These are phyloP conservation scores for Thymallus thymallus DNA, from an alignment of 2,113 vertebrate genomes.

Conservation along the genomic window DNA sequence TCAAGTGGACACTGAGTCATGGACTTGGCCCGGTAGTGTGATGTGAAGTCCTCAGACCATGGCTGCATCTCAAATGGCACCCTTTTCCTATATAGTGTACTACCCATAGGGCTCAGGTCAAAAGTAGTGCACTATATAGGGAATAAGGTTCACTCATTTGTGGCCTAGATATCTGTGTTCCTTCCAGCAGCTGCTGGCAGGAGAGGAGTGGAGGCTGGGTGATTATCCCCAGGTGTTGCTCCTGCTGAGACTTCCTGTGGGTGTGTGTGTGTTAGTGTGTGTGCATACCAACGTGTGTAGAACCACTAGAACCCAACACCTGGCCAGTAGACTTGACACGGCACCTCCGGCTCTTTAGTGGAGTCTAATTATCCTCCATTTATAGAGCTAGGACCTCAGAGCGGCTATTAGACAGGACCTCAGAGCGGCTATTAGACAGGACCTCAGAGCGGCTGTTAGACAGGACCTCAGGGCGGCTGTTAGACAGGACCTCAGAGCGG, in stretches of 20 bases:
- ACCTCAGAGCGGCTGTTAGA: too few species aligned
- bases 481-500: neutral
- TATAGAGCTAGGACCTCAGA: slow-evolving; percentile 31
- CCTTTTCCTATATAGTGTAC: too few species aligned
- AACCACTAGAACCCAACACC: slow-evolving; percentile 38
- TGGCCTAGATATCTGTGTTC: neutral
- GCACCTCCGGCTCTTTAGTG: slow-evolving; percentile 47
- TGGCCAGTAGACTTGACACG: slow-evolving; percentile 37
- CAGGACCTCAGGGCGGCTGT: too few species aligned
- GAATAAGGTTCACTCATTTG: neutral
- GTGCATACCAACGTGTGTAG: too few species aligned
- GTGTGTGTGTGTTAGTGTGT: neutral
- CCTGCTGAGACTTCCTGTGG: slow-evolving; percentile 52
- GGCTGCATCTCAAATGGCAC: too few species aligned
- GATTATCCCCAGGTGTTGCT: slow-evolving; percentile 59
- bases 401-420: slow-evolving; percentile 31
- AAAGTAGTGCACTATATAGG: too few species aligned
- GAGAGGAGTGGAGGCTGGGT: slow-evolving; percentile 17
- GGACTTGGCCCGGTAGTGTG: neutral
- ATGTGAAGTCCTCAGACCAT: neutral
- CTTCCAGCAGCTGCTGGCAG: neutral
- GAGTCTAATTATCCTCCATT: slow-evolving; percentile 49
- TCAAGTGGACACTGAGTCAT: neutral
- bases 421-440: too few species aligned
- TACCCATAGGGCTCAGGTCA: too few species aligned